Conservation (phyloP, 2,888 invertebrate species). For the Anthrax anthrax region DNA sequence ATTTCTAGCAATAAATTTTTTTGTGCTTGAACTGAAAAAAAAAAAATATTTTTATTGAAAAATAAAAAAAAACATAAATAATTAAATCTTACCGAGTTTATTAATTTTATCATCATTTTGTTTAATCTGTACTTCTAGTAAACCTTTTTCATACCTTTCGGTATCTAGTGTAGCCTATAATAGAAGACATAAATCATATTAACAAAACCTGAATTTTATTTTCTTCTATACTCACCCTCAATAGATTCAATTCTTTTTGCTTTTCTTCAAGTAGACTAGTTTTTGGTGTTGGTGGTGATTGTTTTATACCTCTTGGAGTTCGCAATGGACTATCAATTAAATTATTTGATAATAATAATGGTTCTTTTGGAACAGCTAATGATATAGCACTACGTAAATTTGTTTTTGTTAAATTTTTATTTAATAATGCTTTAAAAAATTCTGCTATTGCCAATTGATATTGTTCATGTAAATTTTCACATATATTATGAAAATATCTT, state of each 20-base stretch:
- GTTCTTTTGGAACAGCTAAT: slow-evolving; percentile 6
- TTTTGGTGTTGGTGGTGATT: slow-evolving; percentile 24
- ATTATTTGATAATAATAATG: neutral
- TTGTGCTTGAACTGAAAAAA: slow-evolving; percentile 15
- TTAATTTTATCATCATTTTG: slow-evolving; percentile 22
- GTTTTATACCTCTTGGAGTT: slow-evolving; percentile 15
- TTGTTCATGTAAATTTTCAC: slow-evolving; percentile 20
- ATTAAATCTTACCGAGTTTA: slow-evolving; percentile 18
- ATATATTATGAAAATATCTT: slow-evolving; percentile 24
- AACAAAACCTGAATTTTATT: neutral
- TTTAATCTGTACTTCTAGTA: slow-evolving; percentile 24
- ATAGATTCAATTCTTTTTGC: slow-evolving; percentile 22
- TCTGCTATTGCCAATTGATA: slow-evolving; percentile 22
- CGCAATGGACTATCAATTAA: slow-evolving; percentile 13
- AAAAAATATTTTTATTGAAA: no score
- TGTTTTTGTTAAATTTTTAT: slow-evolving; percentile 16
- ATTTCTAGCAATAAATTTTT: slow-evolving; percentile 18
- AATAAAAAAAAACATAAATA: neutral
- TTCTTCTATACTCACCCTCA: slow-evolving; percentile 18
- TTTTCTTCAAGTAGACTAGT: slow-evolving; percentile 24
- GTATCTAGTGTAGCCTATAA: slow-evolving; percentile 26
- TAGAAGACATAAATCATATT: neutral
- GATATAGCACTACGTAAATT: slow-evolving; percentile 20
- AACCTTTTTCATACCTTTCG: slow-evolving; percentile 26
- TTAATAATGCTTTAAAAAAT: slow-evolving; percentile 23